Evolutionary conservation across 2,888 invertebrate species (phyloP).

Genomic region (Trissolcus japonicus): DNA sequence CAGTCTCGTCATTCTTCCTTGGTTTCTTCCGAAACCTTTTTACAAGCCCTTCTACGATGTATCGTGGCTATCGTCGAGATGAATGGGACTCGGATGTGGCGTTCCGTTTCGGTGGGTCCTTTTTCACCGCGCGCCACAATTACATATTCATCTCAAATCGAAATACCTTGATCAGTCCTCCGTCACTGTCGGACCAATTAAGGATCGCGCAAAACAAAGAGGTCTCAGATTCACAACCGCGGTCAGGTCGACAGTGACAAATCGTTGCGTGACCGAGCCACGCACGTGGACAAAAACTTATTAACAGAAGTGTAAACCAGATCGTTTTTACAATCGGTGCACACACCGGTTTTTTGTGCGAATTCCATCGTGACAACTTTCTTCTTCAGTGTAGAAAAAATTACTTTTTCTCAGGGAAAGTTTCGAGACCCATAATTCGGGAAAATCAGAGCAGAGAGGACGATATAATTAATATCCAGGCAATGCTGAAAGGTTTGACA

Average conservation of each 20-base stretch:
- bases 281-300: too few relatives aligned
- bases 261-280: not conserved
- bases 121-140: slow-evolving; percentile 4
- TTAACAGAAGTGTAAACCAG: not conserved
- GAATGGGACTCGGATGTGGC: slow-evolving; percentile 45
- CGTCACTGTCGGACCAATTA: slow-evolving; percentile 1
- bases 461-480: slow-evolving; percentile 14
- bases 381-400: too few relatives aligned
- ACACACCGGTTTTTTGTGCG: not conserved
- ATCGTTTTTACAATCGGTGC: too few relatives aligned
- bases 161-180: slow-evolving; percentile 18
- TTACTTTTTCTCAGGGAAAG: too few relatives aligned
- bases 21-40: slow-evolving; percentile 4
- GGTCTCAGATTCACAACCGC: not conserved
- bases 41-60: slow-evolving; percentile 54
- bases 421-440: too few relatives aligned
- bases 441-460: too few relatives aligned
- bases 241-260: slow-evolving; percentile 2
- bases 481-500: slow-evolving; percentile 30
- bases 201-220: not conserved
- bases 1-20: not conserved
- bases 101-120: slow-evolving; percentile 17
- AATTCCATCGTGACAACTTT: slow-evolving; percentile 1
- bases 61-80: slow-evolving; percentile 51
- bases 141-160: slow-evolving; percentile 21